Base-by-base conservation (phyloP, 2,888 invertebrate genomes). In the Trissolcus brochymenae region DNA sequence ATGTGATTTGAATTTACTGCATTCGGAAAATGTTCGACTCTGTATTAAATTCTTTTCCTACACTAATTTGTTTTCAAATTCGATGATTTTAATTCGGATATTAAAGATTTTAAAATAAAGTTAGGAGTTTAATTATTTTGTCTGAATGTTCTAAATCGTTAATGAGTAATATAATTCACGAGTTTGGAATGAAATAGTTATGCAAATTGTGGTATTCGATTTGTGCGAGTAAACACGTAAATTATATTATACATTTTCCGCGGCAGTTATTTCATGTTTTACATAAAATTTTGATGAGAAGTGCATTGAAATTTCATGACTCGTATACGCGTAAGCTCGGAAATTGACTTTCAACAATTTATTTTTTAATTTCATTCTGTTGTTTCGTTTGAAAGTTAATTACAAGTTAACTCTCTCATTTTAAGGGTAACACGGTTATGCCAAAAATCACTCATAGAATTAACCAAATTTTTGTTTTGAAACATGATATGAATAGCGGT, bases 161-260 rank as follows among this genome's bases (percentile, higher is more conserved):
- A n/a, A 46, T 3, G n/a, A 6, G 16, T 51, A 57, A 57, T 43
- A 40, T 25, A 50, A 19, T 21, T 25, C n/a, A 16, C 57, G 14
- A 29, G 35, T 53, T 66, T 66, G 41, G 21, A 53, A 40, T 54
- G 46, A 43, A 73, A 73, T 73, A 65, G 55, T 66, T 73, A 73
- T 73, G 73, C 60, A 73, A 73, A 73, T 66, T 11, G 14, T 59
- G 66, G 16, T 43, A 66, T 73, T 73, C 60, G 73, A 73, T 65
- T 65, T 60, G 60, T 21, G 19, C 46, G 59, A 72, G 59, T 65
- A 60, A 46, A 17, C 19, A 54, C 21, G 64, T 57, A n/a, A 41
- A 14, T 54, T 14, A 29, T 17, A 49, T 74, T 66, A 72, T 43
- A 29, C 19, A 61, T 46, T 46, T 46, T 46, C 46, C n/a, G 14